These are phyloP conservation scores for Ganaspis sp. DNA, from an alignment of 1,140 invertebrate genomes.

Conservation along the genomic window DNA sequence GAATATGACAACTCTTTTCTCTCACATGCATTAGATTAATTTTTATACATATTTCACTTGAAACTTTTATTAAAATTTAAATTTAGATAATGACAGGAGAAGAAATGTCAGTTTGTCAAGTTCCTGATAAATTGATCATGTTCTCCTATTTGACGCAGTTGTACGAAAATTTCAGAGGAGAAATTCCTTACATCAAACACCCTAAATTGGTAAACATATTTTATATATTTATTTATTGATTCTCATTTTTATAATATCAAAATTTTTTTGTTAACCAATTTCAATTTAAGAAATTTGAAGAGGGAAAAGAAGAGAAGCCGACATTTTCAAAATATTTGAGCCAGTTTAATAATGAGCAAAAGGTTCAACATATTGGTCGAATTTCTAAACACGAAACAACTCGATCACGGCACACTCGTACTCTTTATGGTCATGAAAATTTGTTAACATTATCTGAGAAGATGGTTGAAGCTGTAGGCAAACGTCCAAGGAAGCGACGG, in stretches of 20 bases:
- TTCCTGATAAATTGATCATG: slow-evolving; percentile 86
- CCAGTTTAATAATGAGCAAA: slow-evolving; percentile 70
- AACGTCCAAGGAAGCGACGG: slow-evolving; percentile 76
- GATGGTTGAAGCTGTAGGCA: slow-evolving; percentile 62
- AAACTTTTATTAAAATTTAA: slow-evolving; percentile 17
- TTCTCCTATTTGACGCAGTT: slow-evolving; percentile 92
- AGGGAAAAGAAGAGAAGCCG: slow-evolving; percentile 62
- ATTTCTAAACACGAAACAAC: slow-evolving; percentile 65
- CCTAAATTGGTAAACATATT: slow-evolving; percentile 83
- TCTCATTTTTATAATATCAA: slow-evolving; percentile 15
- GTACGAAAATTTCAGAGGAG: slow-evolving; percentile 88
- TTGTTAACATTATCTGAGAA: slow-evolving; percentile 62
- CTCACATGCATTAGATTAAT: background rate
- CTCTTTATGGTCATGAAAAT: slow-evolving; percentile 67
- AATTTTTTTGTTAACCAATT: slow-evolving; percentile 34
- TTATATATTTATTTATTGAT: background rate
- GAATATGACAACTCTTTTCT: too few relatives aligned
- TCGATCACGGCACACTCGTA: slow-evolving; percentile 63
- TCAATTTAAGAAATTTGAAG: slow-evolving; percentile 66
- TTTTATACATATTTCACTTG: slow-evolving; percentile 6
- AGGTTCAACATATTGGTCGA: slow-evolving; percentile 68
- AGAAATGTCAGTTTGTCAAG: slow-evolving; percentile 84
- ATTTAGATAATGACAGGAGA: slow-evolving; percentile 85
- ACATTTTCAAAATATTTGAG: slow-evolving; percentile 68
- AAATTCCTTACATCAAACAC: slow-evolving; percentile 89